Evolutionary conservation across 1,140 invertebrate species (phyloP), one percentile per base, ranked within the genome.

Genomic region (Lepidostoma basale): DNA sequence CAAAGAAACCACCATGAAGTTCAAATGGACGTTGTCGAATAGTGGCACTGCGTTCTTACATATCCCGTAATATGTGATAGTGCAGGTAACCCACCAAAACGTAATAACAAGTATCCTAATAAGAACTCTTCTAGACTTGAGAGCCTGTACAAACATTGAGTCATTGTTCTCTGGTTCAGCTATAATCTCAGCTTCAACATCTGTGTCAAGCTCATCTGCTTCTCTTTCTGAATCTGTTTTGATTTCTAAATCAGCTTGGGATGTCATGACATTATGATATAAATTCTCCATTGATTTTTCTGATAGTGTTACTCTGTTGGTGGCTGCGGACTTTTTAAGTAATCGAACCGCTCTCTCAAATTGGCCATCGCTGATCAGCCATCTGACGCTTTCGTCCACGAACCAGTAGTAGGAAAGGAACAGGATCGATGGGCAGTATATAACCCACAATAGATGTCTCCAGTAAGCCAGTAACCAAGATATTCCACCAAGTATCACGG

Each of bases 301-400:
- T 6, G 83, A 79, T 4, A 87, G 76, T 44, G 85, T 81, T 8
- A 85, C 77, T 33, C 88, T 87, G 75, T 95, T 95, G 10, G 90
- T 85, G 74, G 84, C 82, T 0, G 89, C 88, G 3, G 88, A 88
- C 65, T 83, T 83, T 14, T 84, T 81, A 6, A 90, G 79, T 22
- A 88, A 83, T 12, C 74, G 75, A 14, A 84, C 82, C 3, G 89
- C 89, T 65, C 89, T 85, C 0, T 87, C 77, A 36, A 88, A 83
- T 62, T 87, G 86, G 4, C 89, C 87, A 30, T 90, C 88, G 12
- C 89, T 88, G 71, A 94, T 77, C 2, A 93, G 80, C 93, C 93
- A 95, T 66, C 92, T 81, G n/a, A 89, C 83, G 23, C 88, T 90
- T 78, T 90, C 88, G 0, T 88, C 86, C 0, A 89, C 74, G 25